Evolutionary conservation across 2,113 vertebrate genomes (phyloP), one percentile per base, ranked within the genome.

Genomic region (Oryzias melastigma): DNA sequence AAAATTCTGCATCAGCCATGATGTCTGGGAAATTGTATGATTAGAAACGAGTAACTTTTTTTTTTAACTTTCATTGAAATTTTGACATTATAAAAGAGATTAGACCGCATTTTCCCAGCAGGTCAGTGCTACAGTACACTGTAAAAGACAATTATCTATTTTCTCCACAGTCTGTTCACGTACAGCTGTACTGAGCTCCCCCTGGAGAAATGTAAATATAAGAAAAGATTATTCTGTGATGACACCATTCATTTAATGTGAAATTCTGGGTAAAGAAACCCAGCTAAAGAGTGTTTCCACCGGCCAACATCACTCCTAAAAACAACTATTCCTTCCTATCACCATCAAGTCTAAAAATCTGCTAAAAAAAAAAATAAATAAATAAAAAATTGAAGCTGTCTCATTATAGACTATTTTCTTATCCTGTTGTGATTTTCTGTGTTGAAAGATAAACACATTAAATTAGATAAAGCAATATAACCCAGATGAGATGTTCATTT

Each of bases 171-270:
- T 77, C 68, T 61, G 27, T 41, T 50, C 76, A 82, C 41, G 27
- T 66, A 52, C 47, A 61, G 49, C 19, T 58, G 56, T 44, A 43
- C 53, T 54, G 50, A 57, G 71, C 74, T 73, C 73, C 65, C 73
- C 76, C 71, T 16, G 25, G 67, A 83, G 62, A 75, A 22, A 67
- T 22, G 50, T 45, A 47, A 65, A 68, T 68, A 44, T 25, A 74
- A 65, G 52, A 62, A 55, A 78, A 62, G 16, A 58, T 35, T 25
- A 76, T 64, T 53, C 20, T 61, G 52, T 72, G 43, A 82, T 62
- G 73, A 74, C 62, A 80, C 58, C 42, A 72, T 80, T 81, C 78
- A 83, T 76, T 64, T 63, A 79, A 40, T 24, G 16, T 78, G 75
- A 77, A 74, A 75, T 71, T 84, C 61, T 27, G 41, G 22, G 44